Evolutionary conservation across 1,140 invertebrate genomes (phyloP).

Genomic region (Bombus ignitus): DNA sequence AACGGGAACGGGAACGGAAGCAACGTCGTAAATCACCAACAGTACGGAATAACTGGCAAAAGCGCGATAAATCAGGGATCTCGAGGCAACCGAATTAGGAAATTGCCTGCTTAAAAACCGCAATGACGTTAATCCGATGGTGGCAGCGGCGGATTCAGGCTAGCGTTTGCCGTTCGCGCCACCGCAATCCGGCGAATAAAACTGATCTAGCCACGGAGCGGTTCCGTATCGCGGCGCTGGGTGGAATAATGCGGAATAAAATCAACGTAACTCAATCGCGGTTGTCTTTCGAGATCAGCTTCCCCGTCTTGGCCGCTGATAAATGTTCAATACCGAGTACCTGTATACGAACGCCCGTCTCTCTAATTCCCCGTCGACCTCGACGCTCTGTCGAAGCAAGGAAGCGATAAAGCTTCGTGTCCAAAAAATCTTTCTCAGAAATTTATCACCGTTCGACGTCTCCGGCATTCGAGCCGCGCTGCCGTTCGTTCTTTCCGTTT

Average conservation of each 20-base stretch:
- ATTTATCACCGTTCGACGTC: conserved; percentile 44
- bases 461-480: not conserved
- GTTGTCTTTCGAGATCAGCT: conserved; percentile 78
- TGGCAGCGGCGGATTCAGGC: conserved; percentile 32
- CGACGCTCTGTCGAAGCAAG: conserved; percentile 35
- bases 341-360: conserved; percentile 60
- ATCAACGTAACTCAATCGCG: conserved; percentile 82
- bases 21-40: conserved; percentile 71
- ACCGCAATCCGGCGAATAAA: conserved; percentile 73
- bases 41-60: conserved; percentile 73
- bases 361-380: conserved; percentile 60
- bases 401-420: conserved; percentile 51
- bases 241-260: conserved; percentile 80
- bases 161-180: conserved; percentile 37
- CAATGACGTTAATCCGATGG: conserved; percentile 79
- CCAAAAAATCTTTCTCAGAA: conserved; percentile 42
- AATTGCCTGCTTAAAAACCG: conserved; percentile 82
- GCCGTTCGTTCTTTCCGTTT: not conserved
- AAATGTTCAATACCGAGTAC: conserved; percentile 71
- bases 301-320: conserved; percentile 70
- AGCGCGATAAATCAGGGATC: conserved; percentile 79
- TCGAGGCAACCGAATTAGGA: conserved; percentile 78
- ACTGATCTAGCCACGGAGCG: conserved; percentile 68
- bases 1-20: conserved; percentile 30
- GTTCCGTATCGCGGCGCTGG: conserved; percentile 60